Base-by-base conservation (phyloP, 2,797 vertebrate genomes). In the Typhlichthys subterraneus region DNA sequence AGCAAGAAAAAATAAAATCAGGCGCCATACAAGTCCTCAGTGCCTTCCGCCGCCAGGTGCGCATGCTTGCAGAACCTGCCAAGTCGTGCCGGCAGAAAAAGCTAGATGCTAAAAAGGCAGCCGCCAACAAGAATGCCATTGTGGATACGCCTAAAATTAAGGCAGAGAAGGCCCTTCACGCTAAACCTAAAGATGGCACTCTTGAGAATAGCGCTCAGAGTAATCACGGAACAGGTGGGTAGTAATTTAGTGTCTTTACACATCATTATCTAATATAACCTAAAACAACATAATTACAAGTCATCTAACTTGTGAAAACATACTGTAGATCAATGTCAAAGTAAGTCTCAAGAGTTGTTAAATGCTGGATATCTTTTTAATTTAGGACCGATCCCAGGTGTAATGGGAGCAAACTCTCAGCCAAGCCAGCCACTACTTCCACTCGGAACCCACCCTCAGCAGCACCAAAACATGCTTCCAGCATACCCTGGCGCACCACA, bases 81-180 rank as follows among this genome's bases (percentile, higher is more conserved):
- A 99, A 99, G 90, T 97, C 95, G 0, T 97, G 97, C 73, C 91
- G 96, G 53, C 97, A 98, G 76, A 98, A 93, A 87, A 99, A 99
- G 83, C 85, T 97, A 63, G 97, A 99, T 68, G 93, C 96, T 80
- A 98, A 94, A 89, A 98, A 94, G 80, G 95, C 95, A 58, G 94
- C 95, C 11, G 89, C 92, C 60, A 96, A 95, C 77, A 97, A 95
- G 82, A 93, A 93, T 66, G 89, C 94, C 52, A 90, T 94, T 69
- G 73, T 93, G 80, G 96, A 97, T 70, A 94, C 71, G 59, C 57
- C 86, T 19, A 90, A 82, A 73, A 90, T 77, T 69, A 98, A 96
- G 89, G 88, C 80, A 51, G 97, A 99, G 47, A 97, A 93, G 84
- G 91, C 92, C 1, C 92, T 94, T 65, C 73, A 89, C 17, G 85